Base-by-base conservation (phyloP, 2,797 vertebrate species). In the Astyanax mexicanus region DNA sequence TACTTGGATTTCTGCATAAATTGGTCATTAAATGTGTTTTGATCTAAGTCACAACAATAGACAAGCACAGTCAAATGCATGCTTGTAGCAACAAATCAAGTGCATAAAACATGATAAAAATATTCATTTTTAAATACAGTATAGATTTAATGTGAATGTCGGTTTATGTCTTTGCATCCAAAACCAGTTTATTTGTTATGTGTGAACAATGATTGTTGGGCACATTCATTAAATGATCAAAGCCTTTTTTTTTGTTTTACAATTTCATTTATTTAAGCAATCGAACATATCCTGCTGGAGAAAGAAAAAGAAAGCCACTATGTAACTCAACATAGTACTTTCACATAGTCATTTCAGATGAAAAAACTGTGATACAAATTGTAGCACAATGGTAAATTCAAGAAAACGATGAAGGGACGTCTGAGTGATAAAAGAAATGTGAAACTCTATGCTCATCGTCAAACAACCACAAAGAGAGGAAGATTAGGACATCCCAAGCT, bases 401-500 rank as follows among this genome's bases (percentile, higher is more conserved):
- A 51, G 21, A 29, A 51, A 44, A n/a, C n/a, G n/a, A n/a, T 51
- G 32, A 51, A 47, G 27, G n/a, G 27, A 10, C 17, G 2, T 2
- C 13, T 6, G 6, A 5, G 29, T 17, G 29, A 44, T 12, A 0
- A 15, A 6, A 25, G 55, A 44, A 27, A 44, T 55, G 29, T 75
- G 32, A 27, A 58, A 32, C 13, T 68, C 15, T 19, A 25, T 25
- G 32, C 10, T 25, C 71, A 15, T 42, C 7, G 23, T 65, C 29
- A 45, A 65, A 65, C 61, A 64, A 62, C 68, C 23, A 21, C 12
- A 66, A 17, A 23, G 27, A 25, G 66, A 73, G 5, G 27, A 60
- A 32, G 12, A 77, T 62, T 12, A 21, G 49, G 74, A 58, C 47
- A 32, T 67, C 69, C 25, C 57, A 35, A 13, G 35, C 61, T 74